Evolutionary conservation across 2,113 vertebrate genomes (phyloP).

Genomic region (Petrocephalus microphthalmus): DNA sequence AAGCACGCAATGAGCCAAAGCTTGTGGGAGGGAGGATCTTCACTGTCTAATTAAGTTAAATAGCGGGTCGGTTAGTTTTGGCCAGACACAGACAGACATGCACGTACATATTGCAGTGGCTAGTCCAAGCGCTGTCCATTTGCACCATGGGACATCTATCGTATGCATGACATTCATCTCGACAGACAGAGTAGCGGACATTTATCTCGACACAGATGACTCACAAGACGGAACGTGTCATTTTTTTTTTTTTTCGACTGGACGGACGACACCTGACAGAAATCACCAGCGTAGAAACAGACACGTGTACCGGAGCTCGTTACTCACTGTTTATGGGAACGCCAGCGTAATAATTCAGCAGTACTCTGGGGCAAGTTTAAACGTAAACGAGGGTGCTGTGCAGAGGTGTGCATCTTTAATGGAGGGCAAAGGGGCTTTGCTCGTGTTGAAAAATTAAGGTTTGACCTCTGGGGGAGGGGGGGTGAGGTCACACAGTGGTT

Average conservation of each 20-base stretch:
- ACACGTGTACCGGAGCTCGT: slow-evolving; percentile 1
- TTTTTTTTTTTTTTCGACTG: neutral
- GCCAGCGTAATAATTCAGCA: slow-evolving; percentile 5
- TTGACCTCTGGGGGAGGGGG: neutral
- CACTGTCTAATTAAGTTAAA: neutral
- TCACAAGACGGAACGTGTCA: neutral
- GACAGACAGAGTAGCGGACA: slow-evolving; percentile 1
- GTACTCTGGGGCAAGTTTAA: neutral
- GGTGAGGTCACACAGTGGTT: neutral
- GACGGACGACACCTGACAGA: slow-evolving; percentile 17
- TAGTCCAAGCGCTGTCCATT: neutral
- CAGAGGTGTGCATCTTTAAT: neutral
- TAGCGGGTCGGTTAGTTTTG: neutral
- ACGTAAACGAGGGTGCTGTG: neutral
- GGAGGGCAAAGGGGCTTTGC: neutral
- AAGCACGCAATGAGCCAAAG: slow-evolving; percentile 9
- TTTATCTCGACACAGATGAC: neutral
- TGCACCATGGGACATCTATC: neutral
- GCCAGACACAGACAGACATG: neutral
- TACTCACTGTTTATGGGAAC: slow-evolving; percentile 26
- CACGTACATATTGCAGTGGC: neutral
- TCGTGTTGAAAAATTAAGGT: neutral
- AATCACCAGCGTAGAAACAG: slow-evolving; percentile 1
- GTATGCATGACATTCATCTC: neutral
- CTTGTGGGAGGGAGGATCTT: neutral